Conservation (phyloP, 2,888 invertebrate genomes). For the Tipula vernalis region DNA sequence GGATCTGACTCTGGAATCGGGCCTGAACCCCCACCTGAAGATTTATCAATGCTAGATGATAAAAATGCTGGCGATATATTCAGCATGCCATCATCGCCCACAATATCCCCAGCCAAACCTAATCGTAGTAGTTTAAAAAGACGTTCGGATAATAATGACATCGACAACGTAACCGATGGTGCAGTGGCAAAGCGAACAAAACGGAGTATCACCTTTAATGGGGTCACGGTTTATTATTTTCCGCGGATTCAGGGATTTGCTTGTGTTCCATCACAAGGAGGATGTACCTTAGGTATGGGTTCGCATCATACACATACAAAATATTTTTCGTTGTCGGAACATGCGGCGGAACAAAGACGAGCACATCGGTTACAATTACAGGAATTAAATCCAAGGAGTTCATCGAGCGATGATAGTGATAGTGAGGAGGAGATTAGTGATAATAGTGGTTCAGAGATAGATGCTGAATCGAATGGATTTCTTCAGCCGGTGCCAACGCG, state of each 20-base stretch:
- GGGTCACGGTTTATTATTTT: conserved; percentile 91
- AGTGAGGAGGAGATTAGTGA: conserved; percentile 76
- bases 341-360: conserved; percentile 77
- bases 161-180: conserved; percentile 33
- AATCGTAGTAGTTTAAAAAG: conserved; percentile 59
- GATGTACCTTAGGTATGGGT: conserved; percentile 89
- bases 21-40: conserved; percentile 43
- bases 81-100: not conserved
- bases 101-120: conserved; percentile 13
- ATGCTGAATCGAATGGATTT: conserved; percentile 81
- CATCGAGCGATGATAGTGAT: conserved; percentile 71
- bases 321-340: conserved; percentile 74
- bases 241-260: conserved; percentile 84
- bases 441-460: conserved; percentile 69
- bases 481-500: conserved; percentile 85
- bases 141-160: conserved; percentile 22
- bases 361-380: conserved; percentile 71
- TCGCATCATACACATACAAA: conserved; percentile 53
- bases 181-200: conserved; percentile 50
- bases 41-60: not conserved
- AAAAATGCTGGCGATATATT: not conserved
- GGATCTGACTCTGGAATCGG: conserved; percentile 77
- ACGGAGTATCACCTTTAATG: conserved; percentile 76
- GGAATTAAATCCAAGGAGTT: conserved; percentile 31
- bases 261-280: conserved; percentile 82